A percentile compares a stretch with the other conserved stretches of the same genome.
Evolutionary conservation across 2,797 vertebrate genomes (phyloP).

Genomic region (Gallinago stenura): DNA sequence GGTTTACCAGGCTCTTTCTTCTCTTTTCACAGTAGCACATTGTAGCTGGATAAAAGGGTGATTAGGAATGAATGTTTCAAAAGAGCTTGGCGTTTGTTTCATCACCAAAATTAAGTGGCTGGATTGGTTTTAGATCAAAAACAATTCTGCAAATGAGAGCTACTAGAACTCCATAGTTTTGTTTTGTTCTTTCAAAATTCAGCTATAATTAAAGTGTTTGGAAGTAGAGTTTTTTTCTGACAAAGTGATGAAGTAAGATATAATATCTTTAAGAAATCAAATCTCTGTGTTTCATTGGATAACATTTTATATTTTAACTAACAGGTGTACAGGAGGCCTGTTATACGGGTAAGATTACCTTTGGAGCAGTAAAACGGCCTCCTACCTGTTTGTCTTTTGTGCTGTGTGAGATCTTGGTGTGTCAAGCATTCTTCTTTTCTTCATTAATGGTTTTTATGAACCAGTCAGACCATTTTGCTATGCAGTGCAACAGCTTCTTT

Average conservation of each 20-base stretch:
- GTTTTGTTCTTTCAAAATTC: neutral
- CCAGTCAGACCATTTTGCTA: constrained; percentile 68
- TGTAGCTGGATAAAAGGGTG: neutral
- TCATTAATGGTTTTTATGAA: constrained; percentile 71
- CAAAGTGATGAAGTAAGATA: neutral
- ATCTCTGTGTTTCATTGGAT: constrained; percentile 61
- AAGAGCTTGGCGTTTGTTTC: constrained; percentile 22
- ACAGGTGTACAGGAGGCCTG: constrained; percentile 92
- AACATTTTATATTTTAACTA: constrained; percentile 85
- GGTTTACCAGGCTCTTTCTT: constrained; percentile 1
- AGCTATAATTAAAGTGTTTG: neutral
- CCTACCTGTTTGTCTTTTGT: constrained; percentile 78
- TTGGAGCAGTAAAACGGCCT: constrained; percentile 72
- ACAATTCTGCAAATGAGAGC: neutral
- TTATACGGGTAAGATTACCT: constrained; percentile 87
- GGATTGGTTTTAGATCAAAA: neutral
- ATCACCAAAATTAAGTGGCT: neutral
- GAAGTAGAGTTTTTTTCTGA: neutral
- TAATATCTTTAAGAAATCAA: constrained; percentile 2
- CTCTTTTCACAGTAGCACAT: neutral
- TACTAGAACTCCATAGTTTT: neutral
- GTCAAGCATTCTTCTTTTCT: constrained; percentile 67
- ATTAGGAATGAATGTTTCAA: constrained; percentile 13
- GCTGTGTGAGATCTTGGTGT: constrained; percentile 74
- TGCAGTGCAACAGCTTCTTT: constrained; percentile 77